Base-by-base conservation (phyloP, 2,888 invertebrate species). In the Cosmia trapezina region DNA sequence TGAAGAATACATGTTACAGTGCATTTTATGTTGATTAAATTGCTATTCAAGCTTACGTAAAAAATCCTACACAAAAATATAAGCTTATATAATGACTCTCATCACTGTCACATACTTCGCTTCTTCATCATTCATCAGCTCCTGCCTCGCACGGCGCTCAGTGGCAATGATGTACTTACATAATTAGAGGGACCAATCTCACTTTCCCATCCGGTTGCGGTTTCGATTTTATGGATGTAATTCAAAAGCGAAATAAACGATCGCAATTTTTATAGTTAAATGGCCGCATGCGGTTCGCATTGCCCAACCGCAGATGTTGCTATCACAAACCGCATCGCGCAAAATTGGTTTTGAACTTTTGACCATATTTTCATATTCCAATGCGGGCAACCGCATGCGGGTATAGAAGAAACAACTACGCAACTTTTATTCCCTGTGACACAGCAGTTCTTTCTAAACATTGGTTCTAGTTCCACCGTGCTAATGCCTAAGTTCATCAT, bases 401-500 rank as follows among this genome's bases (percentile, higher is more conserved):
- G 28, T 28, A 33, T 6, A 28, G 5, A 33, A 9, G 14, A 14
- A 57, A 28, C 33, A 12, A 4, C 4, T 22, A 37, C 17, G 4
- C 4, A 43, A 33, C 28, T n/a, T 47, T 56, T 33, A 49, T 33
- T 37, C 7, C 5, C 17, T 56, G 17, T 28, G 28, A n/a, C 37
- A 37, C 2, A 37, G 22, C 11, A 19, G 22, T 45, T 28, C 2
- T 37, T 17, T 41, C 1, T 9, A 28, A 73, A 12, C 14, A 45
- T 2, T 17, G 14, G 9, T 54, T 43, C 2, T 28, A 14, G 17
- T 56, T 37, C 19, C 19, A 51, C 2, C 22, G 7, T 11, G 28
- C 80, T 89, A 95, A 89, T 95, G 94, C 73, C 91, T 89, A 9
- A 96, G 85, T 83, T 96, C 96, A 73, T 96, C 96, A 81, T 97